A percentile compares a stretch with the other conserved stretches of the same genome.
phyloP scores from a whole-genome alignment of 2,888 invertebrate genomes.

The Autographa pulchrina region DNA sequence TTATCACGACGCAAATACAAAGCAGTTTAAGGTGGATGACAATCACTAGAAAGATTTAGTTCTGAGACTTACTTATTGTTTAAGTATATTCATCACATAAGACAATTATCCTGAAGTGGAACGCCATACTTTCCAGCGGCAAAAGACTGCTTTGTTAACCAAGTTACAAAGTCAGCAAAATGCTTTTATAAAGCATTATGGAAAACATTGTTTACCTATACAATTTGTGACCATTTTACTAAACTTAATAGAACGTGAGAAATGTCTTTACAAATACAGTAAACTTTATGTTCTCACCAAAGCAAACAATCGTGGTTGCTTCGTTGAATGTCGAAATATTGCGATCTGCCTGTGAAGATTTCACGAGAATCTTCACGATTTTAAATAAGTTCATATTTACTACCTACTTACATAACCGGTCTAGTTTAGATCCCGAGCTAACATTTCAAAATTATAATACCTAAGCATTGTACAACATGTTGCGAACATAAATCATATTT shows the following conservation, averaged over 20 bases:
- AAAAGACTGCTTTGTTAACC: neutral
- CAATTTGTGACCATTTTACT: conserved; percentile 51
- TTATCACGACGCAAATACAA: no score
- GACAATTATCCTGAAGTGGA: conserved; percentile 4
- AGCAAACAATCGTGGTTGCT: conserved; percentile 55
- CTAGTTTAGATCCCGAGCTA: conserved; percentile 12
- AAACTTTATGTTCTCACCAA: conserved; percentile 49
- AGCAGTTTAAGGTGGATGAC: no score
- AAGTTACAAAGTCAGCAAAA: conserved; percentile 10
- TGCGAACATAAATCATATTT: neutral
- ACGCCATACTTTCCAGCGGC: neutral
- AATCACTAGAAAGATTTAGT: no score
- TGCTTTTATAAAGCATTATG: conserved; percentile 9
- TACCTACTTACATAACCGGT: conserved; percentile 17
- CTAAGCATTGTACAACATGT: neutral
- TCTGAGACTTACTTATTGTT: neutral
- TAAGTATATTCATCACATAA: neutral
- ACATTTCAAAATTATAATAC: neutral
- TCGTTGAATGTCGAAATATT: conserved; percentile 57
- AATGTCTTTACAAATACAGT: conserved; percentile 60
- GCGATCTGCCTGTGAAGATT: conserved; percentile 47
- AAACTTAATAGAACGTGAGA: conserved; percentile 69
- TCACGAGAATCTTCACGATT: conserved; percentile 55
- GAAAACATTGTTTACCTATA: conserved; percentile 31
- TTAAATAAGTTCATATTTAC: neutral